Evolutionary conservation across 2,888 invertebrate species (phyloP).

Genomic region (Calephelis perditalis): DNA sequence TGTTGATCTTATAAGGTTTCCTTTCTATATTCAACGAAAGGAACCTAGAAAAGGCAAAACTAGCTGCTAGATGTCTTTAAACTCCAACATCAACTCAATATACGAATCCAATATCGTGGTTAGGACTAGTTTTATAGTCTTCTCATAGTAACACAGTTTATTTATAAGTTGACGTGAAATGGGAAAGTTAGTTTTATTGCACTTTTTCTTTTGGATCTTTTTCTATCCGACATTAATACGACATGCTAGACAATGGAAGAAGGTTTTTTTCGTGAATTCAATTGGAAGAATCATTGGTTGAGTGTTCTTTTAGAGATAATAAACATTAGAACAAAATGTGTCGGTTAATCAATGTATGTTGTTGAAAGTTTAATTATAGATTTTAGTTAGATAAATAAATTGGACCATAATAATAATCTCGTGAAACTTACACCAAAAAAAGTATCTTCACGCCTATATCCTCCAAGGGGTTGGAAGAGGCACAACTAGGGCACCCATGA

Average conservation of each 20-base stretch:
- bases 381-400: no score
- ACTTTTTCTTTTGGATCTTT: slow-evolving; percentile 3
- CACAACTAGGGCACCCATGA: no score
- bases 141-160: slow-evolving; percentile 8
- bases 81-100: neutral
- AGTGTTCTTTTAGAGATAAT: neutral
- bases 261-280: neutral
- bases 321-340: neutral
- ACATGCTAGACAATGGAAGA: neutral
- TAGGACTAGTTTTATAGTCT: neutral
- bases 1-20: no score
- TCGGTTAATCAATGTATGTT: no score
- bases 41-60: neutral
- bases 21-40: neutral
- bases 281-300: neutral
- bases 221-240: neutral
- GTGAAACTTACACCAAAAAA: no score
- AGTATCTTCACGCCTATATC: no score
- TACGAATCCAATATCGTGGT: neutral
- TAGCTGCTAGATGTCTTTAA: neutral
- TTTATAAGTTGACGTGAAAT: slow-evolving; percentile 10
- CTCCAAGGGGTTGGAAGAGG: no score
- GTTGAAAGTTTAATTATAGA: no score
- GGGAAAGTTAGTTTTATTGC: slow-evolving; percentile 7
- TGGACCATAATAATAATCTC: no score